Evolutionary conservation across 2,797 vertebrate species (phyloP).

Genomic region (Melanotaenia maccullochi): DNA sequence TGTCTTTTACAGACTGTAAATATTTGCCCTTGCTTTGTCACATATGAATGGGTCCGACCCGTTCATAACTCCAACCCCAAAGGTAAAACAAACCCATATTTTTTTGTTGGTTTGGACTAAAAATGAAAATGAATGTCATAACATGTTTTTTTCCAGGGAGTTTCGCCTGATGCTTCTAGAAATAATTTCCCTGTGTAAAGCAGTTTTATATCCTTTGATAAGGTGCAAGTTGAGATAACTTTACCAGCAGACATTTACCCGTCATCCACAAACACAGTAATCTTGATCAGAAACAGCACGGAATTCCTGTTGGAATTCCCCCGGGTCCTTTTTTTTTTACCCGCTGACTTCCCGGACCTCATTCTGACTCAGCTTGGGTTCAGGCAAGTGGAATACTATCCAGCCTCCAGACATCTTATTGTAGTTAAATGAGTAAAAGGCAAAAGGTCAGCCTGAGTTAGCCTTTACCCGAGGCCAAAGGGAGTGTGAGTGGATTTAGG

Average conservation of each 20-base stretch:
- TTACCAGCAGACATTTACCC: constrained; percentile 1
- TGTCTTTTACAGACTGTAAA: constrained; percentile 35
- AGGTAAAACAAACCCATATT: constrained; percentile 3
- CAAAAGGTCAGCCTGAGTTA: constrained; percentile 48
- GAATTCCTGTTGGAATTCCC: constrained; percentile 47
- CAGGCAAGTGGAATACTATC: constrained; percentile 23
- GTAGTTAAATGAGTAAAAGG: constrained; percentile 52
- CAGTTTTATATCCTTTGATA: background rate
- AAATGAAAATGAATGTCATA: background rate
- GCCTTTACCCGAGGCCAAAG: constrained; percentile 58
- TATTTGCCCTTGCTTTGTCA: constrained; percentile 47
- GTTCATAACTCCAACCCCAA: constrained; percentile 4
- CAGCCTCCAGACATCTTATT: constrained; percentile 47
- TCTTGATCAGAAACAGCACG: constrained; percentile 34
- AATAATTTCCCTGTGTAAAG: background rate
- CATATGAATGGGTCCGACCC: constrained; percentile 6
- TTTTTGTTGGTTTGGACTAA: background rate
- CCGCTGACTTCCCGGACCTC: constrained; percentile 45
- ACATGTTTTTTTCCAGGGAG: background rate
- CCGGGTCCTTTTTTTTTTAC: constrained; percentile 28
- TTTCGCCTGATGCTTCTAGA: background rate
- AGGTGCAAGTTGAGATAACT: constrained; percentile 7
- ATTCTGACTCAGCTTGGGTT: constrained; percentile 24
- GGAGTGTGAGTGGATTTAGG: constrained; percentile 33
- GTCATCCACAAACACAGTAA: constrained; percentile 3